Percentiles rank a stretch among this genome's conserved stretches.
Evolutionary conservation across 2,888 invertebrate genomes (phyloP).

Genomic region (Metellina segmentata): DNA sequence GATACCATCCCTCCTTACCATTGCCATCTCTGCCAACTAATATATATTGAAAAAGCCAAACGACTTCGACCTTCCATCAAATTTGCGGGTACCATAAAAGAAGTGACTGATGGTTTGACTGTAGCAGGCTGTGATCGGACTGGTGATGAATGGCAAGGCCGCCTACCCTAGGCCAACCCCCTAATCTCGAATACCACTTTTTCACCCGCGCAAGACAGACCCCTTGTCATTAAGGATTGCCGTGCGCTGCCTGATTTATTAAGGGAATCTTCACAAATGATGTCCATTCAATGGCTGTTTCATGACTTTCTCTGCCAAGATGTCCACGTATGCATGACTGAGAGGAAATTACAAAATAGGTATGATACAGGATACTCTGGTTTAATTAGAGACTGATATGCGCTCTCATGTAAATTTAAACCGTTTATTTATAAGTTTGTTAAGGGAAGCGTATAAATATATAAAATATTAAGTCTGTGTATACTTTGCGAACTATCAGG

Average conservation of each 20-base stretch:
- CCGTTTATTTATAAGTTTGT: not conserved
- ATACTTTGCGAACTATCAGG: not conserved
- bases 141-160: conserved; percentile 73
- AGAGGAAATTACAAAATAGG: not conserved
- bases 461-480: not conserved
- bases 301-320: too few relatives aligned
- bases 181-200: conserved; percentile 73
- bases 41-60: conserved; percentile 65
- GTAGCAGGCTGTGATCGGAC: conserved; percentile 74
- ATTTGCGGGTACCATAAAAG: conserved; percentile 70
- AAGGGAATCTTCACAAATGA: conserved; percentile 73
- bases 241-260: conserved; percentile 52
- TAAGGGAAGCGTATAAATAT: not conserved
- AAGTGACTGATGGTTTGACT: conserved; percentile 66
- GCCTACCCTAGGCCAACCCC: conserved; percentile 75
- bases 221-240: conserved; percentile 72
- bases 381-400: not conserved
- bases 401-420: not conserved
- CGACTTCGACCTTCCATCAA: conserved; percentile 73
- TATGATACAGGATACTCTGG: not conserved
- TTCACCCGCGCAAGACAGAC: conserved; percentile 68
- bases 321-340: not conserved
- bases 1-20: conserved; percentile 24
- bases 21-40: conserved; percentile 14
- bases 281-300: conserved; percentile 1